phyloP scores from a whole-genome alignment of 1,140 invertebrate genomes.

The Alviniconcha marisindica region DNA sequence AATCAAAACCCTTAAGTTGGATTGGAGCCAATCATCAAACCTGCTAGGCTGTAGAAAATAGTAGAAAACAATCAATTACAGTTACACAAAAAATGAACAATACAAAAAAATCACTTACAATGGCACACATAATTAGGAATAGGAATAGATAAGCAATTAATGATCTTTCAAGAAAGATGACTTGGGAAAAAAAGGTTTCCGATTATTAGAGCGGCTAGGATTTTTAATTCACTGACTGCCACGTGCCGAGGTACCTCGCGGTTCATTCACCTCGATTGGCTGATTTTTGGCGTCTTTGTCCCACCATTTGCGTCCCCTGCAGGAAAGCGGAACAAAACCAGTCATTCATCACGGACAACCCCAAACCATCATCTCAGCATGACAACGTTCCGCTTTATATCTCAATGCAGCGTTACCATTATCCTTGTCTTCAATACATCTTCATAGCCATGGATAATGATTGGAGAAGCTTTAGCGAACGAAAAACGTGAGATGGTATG shows the following conservation, averaged over 20 bases:
- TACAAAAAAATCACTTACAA: conserved; percentile 23
- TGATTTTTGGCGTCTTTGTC: conserved; percentile 65
- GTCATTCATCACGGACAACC: conserved; percentile 41
- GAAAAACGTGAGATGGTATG: neutral
- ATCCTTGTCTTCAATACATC: neutral
- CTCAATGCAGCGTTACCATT: conserved; percentile 23
- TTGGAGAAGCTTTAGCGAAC: neutral
- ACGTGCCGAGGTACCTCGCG: conserved; percentile 60
- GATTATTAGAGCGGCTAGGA: conserved; percentile 17
- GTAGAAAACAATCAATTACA: conserved; percentile 32
- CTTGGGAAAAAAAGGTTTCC: neutral
- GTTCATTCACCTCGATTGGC: conserved; percentile 60
- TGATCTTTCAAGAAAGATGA: neutral
- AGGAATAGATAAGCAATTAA: conserved; percentile 12
- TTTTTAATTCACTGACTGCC: conserved; percentile 48
- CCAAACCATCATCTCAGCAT: conserved; percentile 39
- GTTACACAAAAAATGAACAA: conserved; percentile 40
- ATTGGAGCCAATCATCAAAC: conserved; percentile 41
- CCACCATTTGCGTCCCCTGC: conserved; percentile 66
- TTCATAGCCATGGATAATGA: conserved; percentile 6
- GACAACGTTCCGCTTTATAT: conserved; percentile 31
- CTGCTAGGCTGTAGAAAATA: conserved; percentile 50
- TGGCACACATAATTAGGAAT: conserved; percentile 23
- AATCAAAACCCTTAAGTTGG: conserved; percentile 31
- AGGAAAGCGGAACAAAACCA: conserved; percentile 71